phyloP scores from a whole-genome alignment of 2,797 vertebrate species.

The Astyanax mexicanus region DNA sequence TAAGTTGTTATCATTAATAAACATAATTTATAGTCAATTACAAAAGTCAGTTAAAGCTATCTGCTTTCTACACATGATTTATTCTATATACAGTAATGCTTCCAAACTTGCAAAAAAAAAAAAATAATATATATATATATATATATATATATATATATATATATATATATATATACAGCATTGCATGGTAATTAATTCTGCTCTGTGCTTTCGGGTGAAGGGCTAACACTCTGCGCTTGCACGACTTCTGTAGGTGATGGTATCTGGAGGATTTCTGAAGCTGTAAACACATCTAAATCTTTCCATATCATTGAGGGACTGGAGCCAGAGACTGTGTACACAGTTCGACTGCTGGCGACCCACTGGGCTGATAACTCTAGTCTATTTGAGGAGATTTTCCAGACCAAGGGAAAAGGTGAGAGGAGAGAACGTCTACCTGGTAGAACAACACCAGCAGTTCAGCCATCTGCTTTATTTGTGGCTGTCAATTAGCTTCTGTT shows the following conservation, averaged over 20 bases:
- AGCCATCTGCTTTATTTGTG: neutral
- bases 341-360: constrained; percentile 90
- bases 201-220: constrained; percentile 28
- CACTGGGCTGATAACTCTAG: constrained; percentile 89
- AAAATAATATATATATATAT: neutral
- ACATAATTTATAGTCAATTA: no score
- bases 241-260: constrained; percentile 85
- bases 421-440: constrained; percentile 37
- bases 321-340: constrained; percentile 86
- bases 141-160: neutral
- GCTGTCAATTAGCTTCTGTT: neutral
- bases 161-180: neutral
- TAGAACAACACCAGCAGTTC: neutral
- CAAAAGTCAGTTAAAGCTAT: no score
- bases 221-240: constrained; percentile 64
- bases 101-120: neutral
- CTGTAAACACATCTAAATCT: constrained; percentile 87
- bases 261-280: constrained; percentile 86
- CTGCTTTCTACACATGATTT: no score
- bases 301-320: constrained; percentile 87
- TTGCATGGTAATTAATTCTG: neutral
- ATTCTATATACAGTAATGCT: neutral
- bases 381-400: constrained; percentile 95
- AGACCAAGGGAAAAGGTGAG: constrained; percentile 93
- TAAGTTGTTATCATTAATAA: no score